Base-by-base conservation (phyloP, 2,113 vertebrate species). In the Xerus inauris region DNA sequence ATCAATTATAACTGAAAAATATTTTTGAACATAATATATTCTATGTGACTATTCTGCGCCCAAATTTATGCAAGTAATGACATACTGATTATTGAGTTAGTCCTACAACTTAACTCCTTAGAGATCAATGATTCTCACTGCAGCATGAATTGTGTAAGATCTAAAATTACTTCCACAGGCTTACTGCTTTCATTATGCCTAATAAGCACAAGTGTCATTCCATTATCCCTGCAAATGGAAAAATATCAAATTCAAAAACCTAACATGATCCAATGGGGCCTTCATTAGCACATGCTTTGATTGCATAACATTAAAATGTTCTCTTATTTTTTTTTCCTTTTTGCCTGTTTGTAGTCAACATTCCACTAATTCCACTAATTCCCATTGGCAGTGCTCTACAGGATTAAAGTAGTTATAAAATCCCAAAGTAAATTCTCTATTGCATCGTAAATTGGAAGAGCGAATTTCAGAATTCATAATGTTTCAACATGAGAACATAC, bases 361-460 rank as follows among this genome's bases (percentile, higher is more conserved):
- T 79, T 59, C 42, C 83, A 94, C 54, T 87, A 87, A 85, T 79
- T 59, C 42, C 83, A 94, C 54, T 87, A 87, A 90, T 67, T 90
- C 82, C 89, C 81, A 76, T 0, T 76, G 64, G 57, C 76, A 92
- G 0, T 51, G 57, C 12, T 82, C 51, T 89, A 35, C 11, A 80
- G 67, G 42, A 20, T 47, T 82, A 54, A 28, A 6, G 28, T 76
- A 80, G 6, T 8, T 65, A 13, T 84, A 87, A 93, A 80, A 4
- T n/a, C 45, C 81, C 72, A 76, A 59, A 38, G 51, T 9, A 91
- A 32, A 87, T 57, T 80, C 16, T 73, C 57, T 85, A 19, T 72
- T 85, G 45, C 64, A 79, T 93, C 45, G 81, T 12, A 84, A 90
- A 71, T 75, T 38, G 54, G 47, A 47, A 80, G 8, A 45, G 11